Evolutionary conservation across 92 coral and sea anemone genomes (phyloP).

Genomic region (Epizoanthus fatuus): DNA sequence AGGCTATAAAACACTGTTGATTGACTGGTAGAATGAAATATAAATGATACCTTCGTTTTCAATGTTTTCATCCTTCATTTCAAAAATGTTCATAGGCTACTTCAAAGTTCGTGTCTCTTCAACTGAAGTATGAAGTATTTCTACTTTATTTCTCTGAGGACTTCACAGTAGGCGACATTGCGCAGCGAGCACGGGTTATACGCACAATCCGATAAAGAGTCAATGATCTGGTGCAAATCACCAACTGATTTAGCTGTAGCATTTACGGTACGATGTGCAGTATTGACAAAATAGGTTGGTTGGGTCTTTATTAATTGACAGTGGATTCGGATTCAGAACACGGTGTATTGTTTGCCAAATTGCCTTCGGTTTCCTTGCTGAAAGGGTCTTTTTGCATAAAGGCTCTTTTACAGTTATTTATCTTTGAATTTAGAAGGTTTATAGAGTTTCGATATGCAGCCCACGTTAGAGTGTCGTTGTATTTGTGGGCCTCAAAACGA

Average conservation of each 20-base stretch:
- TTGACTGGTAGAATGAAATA: no score
- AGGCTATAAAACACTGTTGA: no score
- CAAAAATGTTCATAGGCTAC: no score
- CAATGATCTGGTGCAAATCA: not conserved
- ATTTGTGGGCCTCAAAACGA: slow-evolving; percentile 12
- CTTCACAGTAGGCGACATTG: not conserved
- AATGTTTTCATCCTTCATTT: no score
- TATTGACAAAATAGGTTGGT: not conserved
- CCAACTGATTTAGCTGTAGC: not conserved
- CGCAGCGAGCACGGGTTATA: not conserved
- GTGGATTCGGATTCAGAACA: not conserved
- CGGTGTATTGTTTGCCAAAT: not conserved
- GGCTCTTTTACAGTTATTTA: not conserved
- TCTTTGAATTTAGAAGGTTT: not conserved
- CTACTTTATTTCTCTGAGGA: no score
- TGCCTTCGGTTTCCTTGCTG: not conserved
- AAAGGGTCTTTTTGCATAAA: not conserved
- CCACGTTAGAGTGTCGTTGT: not conserved
- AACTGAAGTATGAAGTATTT: no score
- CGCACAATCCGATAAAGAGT: not conserved
- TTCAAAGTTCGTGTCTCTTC: no score
- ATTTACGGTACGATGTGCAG: not conserved
- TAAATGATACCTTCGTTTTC: no score
- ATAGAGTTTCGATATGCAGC: not conserved
- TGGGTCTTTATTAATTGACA: not conserved